Conservation (phyloP, 2,113 vertebrate species). For the Phalacrocorax carbo region DNA sequence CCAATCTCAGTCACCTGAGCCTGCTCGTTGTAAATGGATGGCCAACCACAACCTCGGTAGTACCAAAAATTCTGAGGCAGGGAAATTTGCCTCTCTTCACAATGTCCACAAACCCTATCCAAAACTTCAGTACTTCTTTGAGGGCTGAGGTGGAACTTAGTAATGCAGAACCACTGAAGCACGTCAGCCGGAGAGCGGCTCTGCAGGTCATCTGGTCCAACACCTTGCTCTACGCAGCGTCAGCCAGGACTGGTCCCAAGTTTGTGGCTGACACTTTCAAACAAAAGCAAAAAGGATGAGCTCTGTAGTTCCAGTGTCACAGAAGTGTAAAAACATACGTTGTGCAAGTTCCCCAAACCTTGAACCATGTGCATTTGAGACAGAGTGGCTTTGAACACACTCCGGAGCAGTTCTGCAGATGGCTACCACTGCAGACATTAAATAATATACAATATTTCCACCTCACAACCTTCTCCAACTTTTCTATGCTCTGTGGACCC, state of each 20-base stretch:
- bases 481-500: neutral
- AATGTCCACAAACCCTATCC: neutral
- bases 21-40: neutral
- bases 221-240: neutral
- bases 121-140: neutral
- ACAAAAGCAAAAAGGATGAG: neutral
- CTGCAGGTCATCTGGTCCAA: neutral
- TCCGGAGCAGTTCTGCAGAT: neutral
- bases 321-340: rapidly evolving
- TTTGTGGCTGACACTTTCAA: neutral
- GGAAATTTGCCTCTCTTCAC: neutral
- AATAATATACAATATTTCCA: neutral
- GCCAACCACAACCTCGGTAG: neutral
- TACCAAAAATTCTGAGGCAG: neutral
- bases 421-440: rapidly evolving
- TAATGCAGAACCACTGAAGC: neutral
- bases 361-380: neutral
- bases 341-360: neutral
- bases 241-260: neutral
- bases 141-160: neutral
- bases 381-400: neutral
- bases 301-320: rapidly evolving
- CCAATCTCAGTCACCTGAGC: neutral
- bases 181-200: neutral
- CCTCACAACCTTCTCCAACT: neutral